Conservation (phyloP, 1,140 invertebrate species). For the Drosophila nikananu region DNA sequence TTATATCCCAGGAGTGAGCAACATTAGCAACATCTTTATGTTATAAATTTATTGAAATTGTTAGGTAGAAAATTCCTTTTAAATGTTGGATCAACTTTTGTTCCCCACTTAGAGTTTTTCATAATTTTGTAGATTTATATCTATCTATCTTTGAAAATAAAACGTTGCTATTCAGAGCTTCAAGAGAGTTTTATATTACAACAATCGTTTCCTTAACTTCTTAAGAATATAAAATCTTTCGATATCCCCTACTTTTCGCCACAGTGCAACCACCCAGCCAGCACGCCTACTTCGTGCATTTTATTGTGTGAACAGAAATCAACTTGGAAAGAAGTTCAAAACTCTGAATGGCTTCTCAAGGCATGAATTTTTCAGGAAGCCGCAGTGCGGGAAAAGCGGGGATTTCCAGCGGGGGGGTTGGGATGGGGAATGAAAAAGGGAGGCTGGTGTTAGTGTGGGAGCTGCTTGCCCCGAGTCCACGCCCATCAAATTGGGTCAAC, state of each 20-base stretch:
- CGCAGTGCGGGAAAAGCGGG: constrained; percentile 21
- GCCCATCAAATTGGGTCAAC: constrained; percentile 75
- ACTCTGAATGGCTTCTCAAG: constrained; percentile 80
- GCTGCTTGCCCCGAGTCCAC: constrained; percentile 46
- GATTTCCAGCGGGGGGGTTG: constrained; percentile 9
- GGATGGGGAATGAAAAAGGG: not conserved
- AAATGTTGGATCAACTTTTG: no score
- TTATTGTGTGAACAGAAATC: constrained; percentile 77
- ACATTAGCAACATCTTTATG: no score
- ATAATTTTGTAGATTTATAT: no score
- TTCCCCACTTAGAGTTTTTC: no score
- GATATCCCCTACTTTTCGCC: not conserved
- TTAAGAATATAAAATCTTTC: not conserved
- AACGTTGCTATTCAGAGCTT: no score
- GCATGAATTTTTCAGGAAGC: constrained; percentile 56
- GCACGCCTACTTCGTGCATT: constrained; percentile 59
- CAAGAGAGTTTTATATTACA: no score
- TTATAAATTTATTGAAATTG: no score
- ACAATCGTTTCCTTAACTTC: not conserved
- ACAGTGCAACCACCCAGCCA: not conserved
- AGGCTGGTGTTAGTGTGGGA: constrained; percentile 52
- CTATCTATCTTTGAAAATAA: no score
- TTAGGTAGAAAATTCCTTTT: not conserved
- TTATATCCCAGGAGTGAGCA: not conserved
- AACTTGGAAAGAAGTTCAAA: constrained; percentile 68